phyloP scores from a whole-genome alignment of 35 echinoderm and acorn worm genomes.

The Apostichopus japonicus region DNA sequence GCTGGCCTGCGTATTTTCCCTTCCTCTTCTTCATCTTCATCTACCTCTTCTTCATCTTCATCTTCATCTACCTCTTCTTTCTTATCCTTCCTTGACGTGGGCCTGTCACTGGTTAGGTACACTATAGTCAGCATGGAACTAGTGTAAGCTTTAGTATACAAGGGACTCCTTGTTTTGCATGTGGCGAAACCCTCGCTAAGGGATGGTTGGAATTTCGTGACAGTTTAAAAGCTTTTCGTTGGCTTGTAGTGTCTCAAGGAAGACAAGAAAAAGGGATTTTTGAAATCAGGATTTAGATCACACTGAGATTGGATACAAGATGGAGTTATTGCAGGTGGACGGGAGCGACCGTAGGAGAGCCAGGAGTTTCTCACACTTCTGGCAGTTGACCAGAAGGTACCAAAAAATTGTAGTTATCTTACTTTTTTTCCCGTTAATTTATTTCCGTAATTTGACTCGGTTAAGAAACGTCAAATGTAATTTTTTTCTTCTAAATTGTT shows the following conservation, averaged over 20 bases:
- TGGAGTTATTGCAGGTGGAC: conserved; percentile 30
- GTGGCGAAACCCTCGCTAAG: not conserved
- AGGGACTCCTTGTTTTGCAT: not conserved
- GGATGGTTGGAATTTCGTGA: not conserved
- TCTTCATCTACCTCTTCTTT: not conserved
- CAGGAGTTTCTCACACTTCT: conserved; percentile 38
- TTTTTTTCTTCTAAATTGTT: too few relatives aligned
- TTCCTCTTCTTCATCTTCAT: too few relatives aligned
- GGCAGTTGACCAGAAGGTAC: conserved; percentile 25
- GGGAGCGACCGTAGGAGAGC: conserved; percentile 12
- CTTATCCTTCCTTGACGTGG: not conserved
- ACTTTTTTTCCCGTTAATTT: too few relatives aligned
- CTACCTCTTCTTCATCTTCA: not conserved
- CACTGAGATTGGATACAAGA: not conserved
- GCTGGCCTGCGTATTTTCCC: not conserved
- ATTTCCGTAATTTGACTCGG: too few relatives aligned
- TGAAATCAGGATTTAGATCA: not conserved
- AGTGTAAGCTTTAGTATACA: not conserved
- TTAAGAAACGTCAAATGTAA: too few relatives aligned
- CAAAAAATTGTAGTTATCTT: not conserved
- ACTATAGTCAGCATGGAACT: not conserved
- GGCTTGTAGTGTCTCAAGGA: not conserved
- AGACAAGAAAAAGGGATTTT: not conserved
- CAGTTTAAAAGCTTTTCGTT: conserved; percentile 34
- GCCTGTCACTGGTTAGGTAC: not conserved